Evolutionary conservation across 2,113 vertebrate species (phyloP), one percentile per base, ranked within the genome.

Genomic region (Cromileptes altivelis): DNA sequence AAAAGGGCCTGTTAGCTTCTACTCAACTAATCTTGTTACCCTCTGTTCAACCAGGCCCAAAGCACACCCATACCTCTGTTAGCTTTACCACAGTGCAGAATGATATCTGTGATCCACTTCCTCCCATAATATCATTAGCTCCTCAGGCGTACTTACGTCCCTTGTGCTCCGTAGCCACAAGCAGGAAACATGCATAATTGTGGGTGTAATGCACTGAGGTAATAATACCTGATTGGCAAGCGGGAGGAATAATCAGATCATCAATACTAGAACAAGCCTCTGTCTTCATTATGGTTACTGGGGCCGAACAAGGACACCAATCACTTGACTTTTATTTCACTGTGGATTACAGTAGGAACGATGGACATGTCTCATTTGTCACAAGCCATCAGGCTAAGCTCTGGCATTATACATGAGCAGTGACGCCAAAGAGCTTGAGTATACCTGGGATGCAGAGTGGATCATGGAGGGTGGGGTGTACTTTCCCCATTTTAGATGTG

Each of bases 231-330:
- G 68, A 78, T 50, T 63, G 52, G 57, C 33, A 69, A 85, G 53
- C 30, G 1, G 25, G 53, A 83, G 69, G 72, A 81, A 87, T 88
- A 90, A 92, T 89, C 83, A 79, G 80, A 89, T 89, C 53, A 80
- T 81, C 67, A 81, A 78, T 81, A 68, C 53, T 11, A 61, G 58
- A 67, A 71, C 61, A 19, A 84, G 70, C 17, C 12, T 75, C 78
- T 86, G 68, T 86, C 84, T 85, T 82, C 68, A 76, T 91, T 86
- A 55, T 19, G 71, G 75, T 62, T 57, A 75, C 68, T 71, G 62
- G 77, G 47, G 76, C 69, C 42, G 57, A 88, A 76, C 58, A 68
- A 57, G 42, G 55, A 76, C 82, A 89, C 37, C 18, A 21, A 71
- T 78, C 40, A 74, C 25, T 80, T 75, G 62, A 65, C 67, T 75